Evolutionary conservation across 1,140 invertebrate genomes (phyloP).

Genomic region (Scaptomyza montana): DNA sequence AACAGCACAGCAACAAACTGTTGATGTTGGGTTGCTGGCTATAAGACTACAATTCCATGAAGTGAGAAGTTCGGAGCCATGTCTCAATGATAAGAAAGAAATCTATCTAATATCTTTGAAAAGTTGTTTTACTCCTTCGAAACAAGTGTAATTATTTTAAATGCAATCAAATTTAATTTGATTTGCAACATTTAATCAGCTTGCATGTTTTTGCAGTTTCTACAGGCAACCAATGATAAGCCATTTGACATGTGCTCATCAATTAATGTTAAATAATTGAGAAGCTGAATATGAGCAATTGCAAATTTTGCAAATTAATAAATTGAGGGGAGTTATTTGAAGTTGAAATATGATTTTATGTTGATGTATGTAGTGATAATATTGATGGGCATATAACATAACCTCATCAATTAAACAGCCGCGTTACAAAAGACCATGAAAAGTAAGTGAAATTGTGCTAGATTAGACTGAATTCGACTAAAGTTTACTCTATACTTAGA

Average conservation of each 20-base stretch:
- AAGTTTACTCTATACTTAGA: neutral
- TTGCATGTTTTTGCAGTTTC: too few species aligned
- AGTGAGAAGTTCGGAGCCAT: too few species aligned
- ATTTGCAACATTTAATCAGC: too few species aligned
- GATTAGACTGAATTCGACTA: neutral
- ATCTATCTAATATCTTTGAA: too few species aligned
- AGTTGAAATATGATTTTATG: neutral
- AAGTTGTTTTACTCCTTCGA: too few species aligned
- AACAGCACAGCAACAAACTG: slow-evolving; percentile 4
- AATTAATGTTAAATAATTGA: slow-evolving; percentile 48
- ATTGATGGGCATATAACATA: neutral
- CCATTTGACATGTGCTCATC: slow-evolving; percentile 29
- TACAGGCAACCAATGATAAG: neutral
- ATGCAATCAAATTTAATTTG: neutral
- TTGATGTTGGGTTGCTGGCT: slow-evolving; percentile 12
- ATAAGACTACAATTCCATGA: too few species aligned
- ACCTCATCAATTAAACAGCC: neutral
- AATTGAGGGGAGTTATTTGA: neutral
- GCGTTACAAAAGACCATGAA: neutral
- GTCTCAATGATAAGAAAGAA: too few species aligned
- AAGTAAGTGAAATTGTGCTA: neutral
- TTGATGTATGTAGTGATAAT: neutral
- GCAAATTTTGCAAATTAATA: neutral
- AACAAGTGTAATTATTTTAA: too few species aligned
- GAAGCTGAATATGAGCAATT: neutral